Evolutionary conservation across 1,140 invertebrate genomes (phyloP).

Genomic region (Maconellicoccus hirsutus): DNA sequence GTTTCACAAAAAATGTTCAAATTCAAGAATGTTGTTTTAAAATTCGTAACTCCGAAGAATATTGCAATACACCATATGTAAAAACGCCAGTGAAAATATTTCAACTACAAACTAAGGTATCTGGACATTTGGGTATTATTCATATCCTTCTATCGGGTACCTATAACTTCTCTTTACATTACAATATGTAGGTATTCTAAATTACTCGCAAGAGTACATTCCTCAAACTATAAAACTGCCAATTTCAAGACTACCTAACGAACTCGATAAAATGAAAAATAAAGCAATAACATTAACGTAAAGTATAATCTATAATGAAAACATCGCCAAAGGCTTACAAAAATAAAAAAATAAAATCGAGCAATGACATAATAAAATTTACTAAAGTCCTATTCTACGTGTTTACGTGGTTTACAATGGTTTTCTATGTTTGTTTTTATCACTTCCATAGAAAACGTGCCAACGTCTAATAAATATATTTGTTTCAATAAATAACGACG

Average conservation of each 20-base stretch:
- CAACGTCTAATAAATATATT: neutral
- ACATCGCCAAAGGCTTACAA: neutral
- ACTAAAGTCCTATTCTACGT: neutral
- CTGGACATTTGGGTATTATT: no score
- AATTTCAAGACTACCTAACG: neutral
- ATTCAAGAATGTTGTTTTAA: no score
- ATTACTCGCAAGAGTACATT: no score
- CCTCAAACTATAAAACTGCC: neutral
- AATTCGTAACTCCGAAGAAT: no score
- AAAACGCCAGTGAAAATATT: no score
- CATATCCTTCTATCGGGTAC: no score
- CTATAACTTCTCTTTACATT: no score
- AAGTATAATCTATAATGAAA: neutral
- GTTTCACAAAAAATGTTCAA: no score
- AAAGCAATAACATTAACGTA: neutral
- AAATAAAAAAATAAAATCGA: neutral
- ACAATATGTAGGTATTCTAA: no score
- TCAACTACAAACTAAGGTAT: no score
- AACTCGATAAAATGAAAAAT: neutral
- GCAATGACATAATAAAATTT: neutral
- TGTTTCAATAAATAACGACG: neutral
- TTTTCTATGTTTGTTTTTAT: neutral
- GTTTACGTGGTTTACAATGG: neutral
- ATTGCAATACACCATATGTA: no score
- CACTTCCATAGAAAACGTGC: neutral